These are phyloP conservation scores for Urocitellus parryii DNA, from an alignment of 2,113 vertebrate species.

Conservation along the genomic window DNA sequence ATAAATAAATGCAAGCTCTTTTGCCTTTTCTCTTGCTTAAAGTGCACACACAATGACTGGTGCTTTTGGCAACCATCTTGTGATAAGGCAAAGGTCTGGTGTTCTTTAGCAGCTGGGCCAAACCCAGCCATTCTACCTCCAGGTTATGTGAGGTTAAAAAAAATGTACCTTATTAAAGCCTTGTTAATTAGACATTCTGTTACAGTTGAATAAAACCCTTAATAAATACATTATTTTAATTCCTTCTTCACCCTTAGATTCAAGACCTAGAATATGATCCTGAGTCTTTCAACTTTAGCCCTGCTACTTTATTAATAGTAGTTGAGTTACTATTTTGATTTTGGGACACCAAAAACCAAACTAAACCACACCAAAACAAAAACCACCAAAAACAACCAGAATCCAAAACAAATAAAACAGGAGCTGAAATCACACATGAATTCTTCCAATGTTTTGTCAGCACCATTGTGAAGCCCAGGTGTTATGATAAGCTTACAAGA, in stretches of 20 bases:
- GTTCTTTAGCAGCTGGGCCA: background rate
- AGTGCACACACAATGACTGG: background rate
- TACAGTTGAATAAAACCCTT: background rate
- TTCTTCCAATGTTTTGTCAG: background rate
- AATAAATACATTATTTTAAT: background rate
- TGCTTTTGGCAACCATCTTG: background rate
- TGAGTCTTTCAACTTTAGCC: background rate
- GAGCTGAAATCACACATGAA: background rate
- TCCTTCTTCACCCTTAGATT: background rate
- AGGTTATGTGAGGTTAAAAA: background rate
- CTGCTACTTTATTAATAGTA: background rate
- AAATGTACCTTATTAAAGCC: background rate
- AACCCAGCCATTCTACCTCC: background rate
- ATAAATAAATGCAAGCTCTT: background rate
- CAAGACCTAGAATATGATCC: background rate
- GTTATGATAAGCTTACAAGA: background rate
- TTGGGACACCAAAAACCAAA: background rate
- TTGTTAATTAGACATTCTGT: background rate
- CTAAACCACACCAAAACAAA: rapidly evolving
- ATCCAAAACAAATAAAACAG: background rate
- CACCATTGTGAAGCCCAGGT: background rate
- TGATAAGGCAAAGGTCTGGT: background rate
- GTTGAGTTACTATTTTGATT: background rate
- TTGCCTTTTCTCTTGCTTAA: background rate
- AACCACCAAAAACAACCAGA: background rate